Evolutionary conservation across 2,797 vertebrate genomes (phyloP).

Genomic region (Sebastes vulpes): DNA sequence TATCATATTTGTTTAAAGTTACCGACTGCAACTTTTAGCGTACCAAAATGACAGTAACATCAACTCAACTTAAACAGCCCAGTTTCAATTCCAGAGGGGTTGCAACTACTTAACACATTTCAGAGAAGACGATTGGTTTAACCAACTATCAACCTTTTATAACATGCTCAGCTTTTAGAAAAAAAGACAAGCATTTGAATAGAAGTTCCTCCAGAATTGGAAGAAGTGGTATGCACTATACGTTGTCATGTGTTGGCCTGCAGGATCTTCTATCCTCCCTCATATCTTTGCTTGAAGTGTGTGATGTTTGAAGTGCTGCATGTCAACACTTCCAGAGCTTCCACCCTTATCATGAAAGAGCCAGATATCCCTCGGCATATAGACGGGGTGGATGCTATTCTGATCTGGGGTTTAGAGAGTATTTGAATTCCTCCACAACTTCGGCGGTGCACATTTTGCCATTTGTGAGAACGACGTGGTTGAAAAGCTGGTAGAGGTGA

Average conservation of each 20-base stretch:
- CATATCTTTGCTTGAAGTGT: background rate
- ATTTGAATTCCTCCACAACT: background rate
- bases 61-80: background rate
- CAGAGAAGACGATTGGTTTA: background rate
- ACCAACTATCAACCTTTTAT: background rate
- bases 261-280: background rate
- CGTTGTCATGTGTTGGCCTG: background rate
- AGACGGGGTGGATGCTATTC: constrained; percentile 14
- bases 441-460: constrained; percentile 1
- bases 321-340: background rate
- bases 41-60: background rate
- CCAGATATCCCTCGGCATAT: constrained; percentile 48
- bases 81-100: background rate
- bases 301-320: constrained; percentile 21
- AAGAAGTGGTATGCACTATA: background rate
- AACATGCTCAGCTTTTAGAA: background rate
- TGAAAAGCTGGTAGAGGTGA: background rate
- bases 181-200: background rate
- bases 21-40: no score
- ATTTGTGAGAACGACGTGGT: background rate
- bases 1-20: no score
- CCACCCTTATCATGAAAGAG: constrained; percentile 56
- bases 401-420: constrained; percentile 5
- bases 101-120: background rate
- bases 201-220: background rate